Evolutionary conservation across 2,797 vertebrate species (phyloP).

Genomic region (Myotis daubentonii): DNA sequence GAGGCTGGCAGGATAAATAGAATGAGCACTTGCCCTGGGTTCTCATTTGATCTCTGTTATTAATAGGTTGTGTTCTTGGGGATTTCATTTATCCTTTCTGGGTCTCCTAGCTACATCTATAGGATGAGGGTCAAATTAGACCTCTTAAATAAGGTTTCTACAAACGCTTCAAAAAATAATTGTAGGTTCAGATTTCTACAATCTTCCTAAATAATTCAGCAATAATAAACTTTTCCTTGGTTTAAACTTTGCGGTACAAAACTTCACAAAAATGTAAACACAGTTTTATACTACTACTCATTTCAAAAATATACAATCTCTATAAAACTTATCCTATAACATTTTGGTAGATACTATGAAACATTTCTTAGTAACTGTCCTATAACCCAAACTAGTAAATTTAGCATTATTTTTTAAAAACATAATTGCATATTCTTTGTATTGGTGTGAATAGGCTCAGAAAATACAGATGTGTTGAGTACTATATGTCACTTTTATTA

Average conservation of each 20-base stretch:
- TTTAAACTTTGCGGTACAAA: background rate
- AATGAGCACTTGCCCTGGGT: background rate
- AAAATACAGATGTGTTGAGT: too few relatives aligned
- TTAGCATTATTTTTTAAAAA: too few relatives aligned
- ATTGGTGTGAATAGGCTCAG: too few relatives aligned
- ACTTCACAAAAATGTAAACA: background rate
- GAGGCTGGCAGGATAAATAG: too few relatives aligned
- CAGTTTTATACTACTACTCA: background rate
- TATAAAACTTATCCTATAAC: background rate
- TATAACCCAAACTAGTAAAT: too few relatives aligned
- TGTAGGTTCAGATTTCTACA: background rate
- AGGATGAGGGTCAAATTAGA: background rate
- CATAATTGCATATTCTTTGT: too few relatives aligned
- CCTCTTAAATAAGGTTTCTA: background rate
- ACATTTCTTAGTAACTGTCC: too few relatives aligned
- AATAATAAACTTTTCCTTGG: background rate
- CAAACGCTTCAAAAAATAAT: background rate
- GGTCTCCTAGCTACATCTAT: background rate
- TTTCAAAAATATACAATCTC: background rate
- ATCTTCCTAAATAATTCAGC: background rate
- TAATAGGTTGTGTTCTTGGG: background rate
- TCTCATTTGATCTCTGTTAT: background rate
- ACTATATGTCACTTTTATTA: too few relatives aligned
- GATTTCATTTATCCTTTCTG: background rate
- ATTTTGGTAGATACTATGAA: background rate